Base-by-base conservation (phyloP, 2,113 vertebrate species). In the Sinocyclocheilus grahami region DNA sequence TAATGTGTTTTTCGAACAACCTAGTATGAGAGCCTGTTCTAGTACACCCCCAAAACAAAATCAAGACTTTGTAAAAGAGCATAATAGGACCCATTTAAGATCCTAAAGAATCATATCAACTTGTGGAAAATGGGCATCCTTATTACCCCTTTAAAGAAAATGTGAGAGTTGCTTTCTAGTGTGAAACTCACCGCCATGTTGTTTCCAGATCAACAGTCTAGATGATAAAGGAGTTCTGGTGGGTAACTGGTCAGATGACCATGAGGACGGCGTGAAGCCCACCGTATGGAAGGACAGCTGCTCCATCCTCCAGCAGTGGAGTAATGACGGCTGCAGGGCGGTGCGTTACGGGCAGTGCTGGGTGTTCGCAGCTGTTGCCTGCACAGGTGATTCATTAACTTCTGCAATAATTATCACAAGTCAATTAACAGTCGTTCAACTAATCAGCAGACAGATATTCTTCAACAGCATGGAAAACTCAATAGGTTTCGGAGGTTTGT, bases 311-410 rank as follows among this genome's bases (percentile, higher is more conserved):
- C 90, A 83, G 12, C 92, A 94, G 87, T 99, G 97, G 97, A 93
- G 90, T 80, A 86, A 90, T 0, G 89, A 87, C 0, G 84, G 91
- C 1, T 96, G 94, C 55, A 93, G 94, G 16, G 93, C 92, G 0
- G 97, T 99, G 89, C 90, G 93, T 53, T 99, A 96, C 0, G 96
- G 97, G 63, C 98, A 99, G 91, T 98, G 97, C 91, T 98, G 97
- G 98, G 97, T 98, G 30, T 99, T 97, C 0, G 97, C 97, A 0
- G 97, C 96, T 0, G 95, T 99, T 58, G 96, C 91, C 0, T 98
- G 97, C 89, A 96, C 97, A 42, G 97, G 97, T 98, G 90, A 93
- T 91, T 48, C 33, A 30, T 63, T 24, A 20, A 30, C 0, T 5
- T 7, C 55, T 20, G 39, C 24, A 46, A 5, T 27, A 46, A 30